These are phyloP conservation scores for Tachina lurida DNA, from an alignment of 2,888 invertebrate genomes.

Conservation along the genomic window DNA sequence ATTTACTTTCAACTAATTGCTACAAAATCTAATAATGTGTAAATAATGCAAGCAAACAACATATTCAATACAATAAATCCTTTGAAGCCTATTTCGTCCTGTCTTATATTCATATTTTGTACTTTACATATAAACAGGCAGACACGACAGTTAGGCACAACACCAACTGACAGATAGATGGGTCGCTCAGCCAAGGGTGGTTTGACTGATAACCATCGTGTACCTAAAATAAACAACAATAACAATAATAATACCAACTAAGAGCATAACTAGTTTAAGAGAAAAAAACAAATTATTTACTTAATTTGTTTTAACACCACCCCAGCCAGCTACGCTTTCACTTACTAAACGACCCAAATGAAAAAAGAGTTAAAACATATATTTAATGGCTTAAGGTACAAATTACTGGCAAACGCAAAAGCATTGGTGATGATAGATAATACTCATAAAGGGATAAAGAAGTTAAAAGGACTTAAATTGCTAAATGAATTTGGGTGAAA, in stretches of 20 bases:
- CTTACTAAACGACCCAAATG: conserved; percentile 18
- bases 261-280: conserved; percentile 5
- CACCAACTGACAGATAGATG: background rate
- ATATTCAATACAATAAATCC: conserved; percentile 48
- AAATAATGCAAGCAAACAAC: conserved; percentile 65
- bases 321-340: background rate
- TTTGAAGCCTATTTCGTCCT: background rate
- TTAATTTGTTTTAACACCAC: conserved; percentile 3
- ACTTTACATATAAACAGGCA: conserved; percentile 7
- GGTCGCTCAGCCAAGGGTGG: background rate
- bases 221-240: conserved; percentile 55
- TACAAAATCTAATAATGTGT: conserved; percentile 65
- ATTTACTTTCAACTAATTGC: conserved; percentile 65
- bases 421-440: conserved; percentile 18
- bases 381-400: conserved; percentile 47
- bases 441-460: conserved; percentile 45
- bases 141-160: background rate
- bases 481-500: conserved; percentile 46
- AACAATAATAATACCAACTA: conserved; percentile 38
- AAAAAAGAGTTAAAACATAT: conserved; percentile 47
- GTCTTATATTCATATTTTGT: background rate
- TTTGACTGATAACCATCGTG: conserved; percentile 47
- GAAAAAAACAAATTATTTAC: conserved; percentile 52
- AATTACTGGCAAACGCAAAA: conserved; percentile 21
- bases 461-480: conserved; percentile 63